A percentile compares a stretch with the other conserved stretches of the same genome.
phyloP scores from a whole-genome alignment of 2,113 vertebrate species.

The Cricetomys ansorgei region DNA sequence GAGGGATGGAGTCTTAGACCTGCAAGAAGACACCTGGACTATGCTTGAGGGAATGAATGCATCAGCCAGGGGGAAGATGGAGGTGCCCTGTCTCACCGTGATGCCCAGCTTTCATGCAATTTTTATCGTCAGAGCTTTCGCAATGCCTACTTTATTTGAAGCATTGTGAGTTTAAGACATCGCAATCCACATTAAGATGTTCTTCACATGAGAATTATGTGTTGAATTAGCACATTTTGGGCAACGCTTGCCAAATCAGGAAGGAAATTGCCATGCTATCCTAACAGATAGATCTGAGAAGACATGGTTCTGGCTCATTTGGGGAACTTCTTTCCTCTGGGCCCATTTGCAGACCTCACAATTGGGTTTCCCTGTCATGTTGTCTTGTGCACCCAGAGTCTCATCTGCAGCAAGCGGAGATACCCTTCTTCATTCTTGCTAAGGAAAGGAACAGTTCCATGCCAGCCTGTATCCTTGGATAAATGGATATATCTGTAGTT shows the following conservation, averaged over 20 bases:
- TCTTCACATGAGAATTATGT: constrained; percentile 32
- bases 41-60: background rate
- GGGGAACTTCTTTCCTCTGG: background rate
- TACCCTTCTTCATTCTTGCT: background rate
- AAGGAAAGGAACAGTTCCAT: background rate
- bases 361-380: background rate
- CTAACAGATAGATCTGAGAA: background rate
- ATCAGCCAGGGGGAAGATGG: background rate
- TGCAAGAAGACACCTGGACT: background rate
- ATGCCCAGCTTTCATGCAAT: background rate
- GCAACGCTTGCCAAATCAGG: background rate
- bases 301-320: background rate
- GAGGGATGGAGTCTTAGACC: background rate
- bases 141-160: background rate
- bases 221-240: background rate
- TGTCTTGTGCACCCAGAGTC: background rate
- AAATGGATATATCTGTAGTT: background rate
- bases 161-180: background rate
- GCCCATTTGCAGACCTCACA: background rate
- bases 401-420: background rate
- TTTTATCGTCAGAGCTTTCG: background rate
- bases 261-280: background rate
- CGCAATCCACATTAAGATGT: constrained; percentile 17
- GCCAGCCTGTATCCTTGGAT: background rate
- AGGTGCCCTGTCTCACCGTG: rapidly evolving